Percentiles rank a stretch among this genome's conserved stretches.
Conservation (phyloP, 2,113 vertebrate genomes). For the Platycercus adscitus region DNA sequence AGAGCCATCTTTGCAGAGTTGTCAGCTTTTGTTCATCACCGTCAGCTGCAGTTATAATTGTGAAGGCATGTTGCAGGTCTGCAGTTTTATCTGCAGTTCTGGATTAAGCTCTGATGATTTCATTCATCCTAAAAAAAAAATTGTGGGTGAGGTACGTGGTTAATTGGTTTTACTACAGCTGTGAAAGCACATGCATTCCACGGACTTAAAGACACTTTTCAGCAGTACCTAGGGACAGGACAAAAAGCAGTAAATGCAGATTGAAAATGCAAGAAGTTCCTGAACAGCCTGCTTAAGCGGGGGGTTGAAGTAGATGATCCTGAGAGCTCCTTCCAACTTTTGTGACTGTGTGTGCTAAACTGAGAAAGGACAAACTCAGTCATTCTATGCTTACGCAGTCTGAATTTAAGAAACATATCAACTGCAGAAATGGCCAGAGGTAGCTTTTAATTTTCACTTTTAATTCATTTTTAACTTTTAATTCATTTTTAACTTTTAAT, state of each 20-base stretch:
- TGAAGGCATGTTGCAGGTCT: fast-evolving
- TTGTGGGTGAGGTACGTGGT: fast-evolving
- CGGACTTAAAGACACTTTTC: not conserved
- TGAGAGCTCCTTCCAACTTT: not conserved
- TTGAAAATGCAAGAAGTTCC: not conserved
- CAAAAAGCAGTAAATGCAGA: not conserved
- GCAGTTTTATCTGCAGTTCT: not conserved
- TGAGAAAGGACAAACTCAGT: not conserved
- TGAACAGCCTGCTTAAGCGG: not conserved
- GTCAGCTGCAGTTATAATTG: not conserved
- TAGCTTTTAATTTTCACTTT: not conserved
- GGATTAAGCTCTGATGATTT: not conserved
- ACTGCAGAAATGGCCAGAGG: not conserved
- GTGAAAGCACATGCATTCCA: not conserved
- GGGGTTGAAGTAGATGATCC: not conserved
- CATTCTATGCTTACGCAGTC: not conserved
- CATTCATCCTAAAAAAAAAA: not conserved
- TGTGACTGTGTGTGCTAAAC: not conserved
- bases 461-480: not conserved
- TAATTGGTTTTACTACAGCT: not conserved
- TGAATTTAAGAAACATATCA: not conserved
- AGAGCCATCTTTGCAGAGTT: not conserved
- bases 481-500: not conserved
- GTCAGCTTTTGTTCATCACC: not conserved
- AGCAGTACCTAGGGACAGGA: not conserved